phyloP scores from a whole-genome alignment of 2,888 invertebrate genomes.

The Nomada flava region DNA sequence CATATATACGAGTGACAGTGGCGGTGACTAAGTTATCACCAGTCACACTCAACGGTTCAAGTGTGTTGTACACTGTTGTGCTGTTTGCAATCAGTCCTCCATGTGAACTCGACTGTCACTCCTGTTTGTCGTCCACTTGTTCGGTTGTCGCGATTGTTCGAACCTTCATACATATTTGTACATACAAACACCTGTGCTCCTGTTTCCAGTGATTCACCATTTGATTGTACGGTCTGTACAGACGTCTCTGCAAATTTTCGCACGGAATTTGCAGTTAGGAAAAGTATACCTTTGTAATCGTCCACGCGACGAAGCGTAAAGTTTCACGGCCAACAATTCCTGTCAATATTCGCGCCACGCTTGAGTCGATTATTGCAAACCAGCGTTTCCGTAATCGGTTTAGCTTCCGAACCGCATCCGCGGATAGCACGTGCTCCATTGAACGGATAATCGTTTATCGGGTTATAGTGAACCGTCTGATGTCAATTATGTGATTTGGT shows the following conservation, averaged over 20 bases:
- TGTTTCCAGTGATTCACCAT: neutral
- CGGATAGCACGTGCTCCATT: constrained; percentile 51
- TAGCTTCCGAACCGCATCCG: constrained; percentile 46
- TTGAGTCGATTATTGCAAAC: constrained; percentile 51
- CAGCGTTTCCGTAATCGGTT: constrained; percentile 39
- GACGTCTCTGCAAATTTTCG: neutral
- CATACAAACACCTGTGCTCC: no score
- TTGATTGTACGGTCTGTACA: neutral
- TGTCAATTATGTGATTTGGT: constrained; percentile 66
- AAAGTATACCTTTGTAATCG: constrained; percentile 1
- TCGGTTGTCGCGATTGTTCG: no score
- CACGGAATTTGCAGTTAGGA: neutral
- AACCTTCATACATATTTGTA: no score
- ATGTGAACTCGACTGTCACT: neutral
- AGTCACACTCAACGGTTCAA: constrained; percentile 19
- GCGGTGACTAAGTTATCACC: constrained; percentile 34
- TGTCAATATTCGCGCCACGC: constrained; percentile 31
- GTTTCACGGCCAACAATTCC: constrained; percentile 32
- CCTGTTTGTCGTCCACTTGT: no score
- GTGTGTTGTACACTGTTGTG: neutral
- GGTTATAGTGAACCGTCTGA: constrained; percentile 33
- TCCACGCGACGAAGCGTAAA: neutral
- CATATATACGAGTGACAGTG: constrained; percentile 42
- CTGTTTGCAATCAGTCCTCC: neutral
- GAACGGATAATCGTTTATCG: constrained; percentile 36